Percentiles rank a stretch among this genome's conserved stretches.
Conservation (phyloP, 2,888 invertebrate genomes). For the Entomobrya proxima region DNA sequence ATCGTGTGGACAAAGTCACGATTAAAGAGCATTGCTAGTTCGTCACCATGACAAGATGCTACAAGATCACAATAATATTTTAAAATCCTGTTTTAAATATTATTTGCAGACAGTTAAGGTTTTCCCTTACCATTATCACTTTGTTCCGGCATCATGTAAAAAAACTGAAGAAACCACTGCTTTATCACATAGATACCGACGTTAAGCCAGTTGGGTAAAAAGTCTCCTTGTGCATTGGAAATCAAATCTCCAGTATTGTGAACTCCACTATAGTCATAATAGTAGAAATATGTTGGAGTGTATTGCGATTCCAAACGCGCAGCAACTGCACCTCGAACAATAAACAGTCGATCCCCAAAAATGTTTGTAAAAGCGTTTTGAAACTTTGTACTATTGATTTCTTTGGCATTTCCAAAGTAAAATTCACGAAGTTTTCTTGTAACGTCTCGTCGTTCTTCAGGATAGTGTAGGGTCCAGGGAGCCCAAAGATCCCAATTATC, state of each 20-base stretch:
- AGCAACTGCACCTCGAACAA: conserved; percentile 36
- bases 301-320: conserved; percentile 57
- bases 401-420: conserved; percentile 66
- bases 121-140: conserved; percentile 2
- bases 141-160: conserved; percentile 21
- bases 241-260: conserved; percentile 49
- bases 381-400: conserved; percentile 50
- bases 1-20: conserved; percentile 32
- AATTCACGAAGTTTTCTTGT: conserved; percentile 54
- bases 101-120: neutral
- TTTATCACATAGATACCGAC: conserved; percentile 5
- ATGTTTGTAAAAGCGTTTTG: conserved; percentile 58
- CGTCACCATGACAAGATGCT: conserved; percentile 55
- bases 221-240: conserved; percentile 46
- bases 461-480: conserved; percentile 57
- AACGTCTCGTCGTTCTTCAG: conserved; percentile 7
- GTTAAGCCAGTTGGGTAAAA: conserved; percentile 41
- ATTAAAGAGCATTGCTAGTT: conserved; percentile 53
- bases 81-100: neutral
- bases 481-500: conserved; percentile 65
- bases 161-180: conserved; percentile 13
- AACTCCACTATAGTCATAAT: conserved; percentile 55
- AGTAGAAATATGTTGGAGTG: conserved; percentile 63
- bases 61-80: no score
- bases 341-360: conserved; percentile 68